Evolutionary conservation across 2,113 vertebrate genomes (phyloP).

Genomic region (Nyctibius bracteatus): DNA sequence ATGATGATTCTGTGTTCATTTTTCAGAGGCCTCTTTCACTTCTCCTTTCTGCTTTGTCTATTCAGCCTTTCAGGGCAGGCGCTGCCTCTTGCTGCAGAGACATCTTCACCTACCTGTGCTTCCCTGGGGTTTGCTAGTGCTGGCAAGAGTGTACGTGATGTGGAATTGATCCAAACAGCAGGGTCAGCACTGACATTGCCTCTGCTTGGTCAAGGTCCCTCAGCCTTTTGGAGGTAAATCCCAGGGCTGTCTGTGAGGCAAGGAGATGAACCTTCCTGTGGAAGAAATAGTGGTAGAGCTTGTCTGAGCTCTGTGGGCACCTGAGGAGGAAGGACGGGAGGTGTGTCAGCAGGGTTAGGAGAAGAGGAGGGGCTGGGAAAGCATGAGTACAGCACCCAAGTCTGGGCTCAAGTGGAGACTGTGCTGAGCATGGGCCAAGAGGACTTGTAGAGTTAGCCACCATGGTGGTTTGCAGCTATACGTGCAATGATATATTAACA

Average conservation of each 20-base stretch:
- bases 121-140: too few relatives aligned
- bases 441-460: not conserved
- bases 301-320: not conserved
- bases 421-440: not conserved
- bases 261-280: not conserved
- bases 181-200: not conserved
- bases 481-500: not conserved
- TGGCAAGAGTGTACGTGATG: fast-evolving
- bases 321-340: not conserved
- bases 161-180: not conserved
- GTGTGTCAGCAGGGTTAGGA: not conserved
- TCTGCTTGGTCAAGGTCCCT: not conserved
- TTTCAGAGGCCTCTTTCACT: not conserved
- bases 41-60: not conserved
- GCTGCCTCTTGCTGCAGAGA: not conserved
- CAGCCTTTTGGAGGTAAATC: not conserved
- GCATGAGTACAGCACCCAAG: not conserved
- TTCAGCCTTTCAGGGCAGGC: not conserved
- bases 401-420: not conserved
- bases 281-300: not conserved
- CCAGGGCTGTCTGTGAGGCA: not conserved
- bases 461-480: not conserved
- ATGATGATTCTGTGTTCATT: not conserved
- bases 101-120: not conserved
- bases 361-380: not conserved